Base-by-base conservation (phyloP, 2,888 invertebrate genomes). In the Acanthosepion esculentum region DNA sequence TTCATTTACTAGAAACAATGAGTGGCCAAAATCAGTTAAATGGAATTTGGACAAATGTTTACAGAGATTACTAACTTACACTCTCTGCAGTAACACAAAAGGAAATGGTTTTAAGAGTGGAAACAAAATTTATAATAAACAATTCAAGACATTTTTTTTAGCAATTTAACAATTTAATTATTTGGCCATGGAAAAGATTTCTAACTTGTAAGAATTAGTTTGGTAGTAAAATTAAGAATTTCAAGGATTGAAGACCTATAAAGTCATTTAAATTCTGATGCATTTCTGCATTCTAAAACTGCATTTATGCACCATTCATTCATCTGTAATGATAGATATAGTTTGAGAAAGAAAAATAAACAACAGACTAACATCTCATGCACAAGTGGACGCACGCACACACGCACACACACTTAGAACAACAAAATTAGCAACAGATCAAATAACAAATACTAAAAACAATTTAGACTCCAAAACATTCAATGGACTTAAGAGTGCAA, bases 381-480 rank as follows among this genome's bases (percentile, higher is more conserved):
- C 78, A 78, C n/a, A n/a, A n/a, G 18, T n/a, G n/a, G 12, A n/a
- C 33, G 10, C 92, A 41, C 92, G 6, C 26, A 92, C 92, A 7
- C 48, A 48, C 48, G 3, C 33, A 33, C 78, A 78, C 15, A 78
- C 78, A 78, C n/a, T 78, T 29, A 92, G 26, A 48, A 92, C 48
- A 92, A 92, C 92, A 92, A 50, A 92, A 92, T 92, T n/a, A 92
- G 10, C 48, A 29, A 50, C 92, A 48, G 29, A 48, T 48, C 48
- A 92, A 92, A 78, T 78, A 18, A 78, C 78, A 78, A 78, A 78
- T n/a, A 78, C 78, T 8, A 78, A 78, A 8, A 78, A 78, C 29
- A 78, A 78, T 78, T 78, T 78, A 8, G 29, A 78, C 78, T 29
- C n/a, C 2, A 78, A 78, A 78, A 78, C 78, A 78, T n/a, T 78